These are phyloP conservation scores for Temnothorax unifasciatus DNA, from an alignment of 2,888 invertebrate species.

Conservation along the genomic window DNA sequence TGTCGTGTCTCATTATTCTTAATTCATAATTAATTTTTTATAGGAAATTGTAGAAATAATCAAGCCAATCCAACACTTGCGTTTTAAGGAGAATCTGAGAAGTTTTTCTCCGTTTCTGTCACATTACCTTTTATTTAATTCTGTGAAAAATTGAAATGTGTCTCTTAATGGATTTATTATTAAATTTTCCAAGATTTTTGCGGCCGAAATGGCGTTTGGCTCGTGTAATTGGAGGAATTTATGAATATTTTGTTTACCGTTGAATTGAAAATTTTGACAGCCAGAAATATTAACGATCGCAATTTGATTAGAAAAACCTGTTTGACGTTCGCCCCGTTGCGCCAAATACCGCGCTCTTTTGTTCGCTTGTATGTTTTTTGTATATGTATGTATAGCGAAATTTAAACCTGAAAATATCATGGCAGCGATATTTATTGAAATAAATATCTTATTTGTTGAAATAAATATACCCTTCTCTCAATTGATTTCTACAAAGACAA, in stretches of 20 bases:
- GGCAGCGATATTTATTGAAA: background rate
- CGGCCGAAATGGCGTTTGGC: background rate
- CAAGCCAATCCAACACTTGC: background rate
- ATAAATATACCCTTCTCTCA: background rate
- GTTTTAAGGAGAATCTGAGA: background rate
- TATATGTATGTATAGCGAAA: background rate
- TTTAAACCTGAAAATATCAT: background rate
- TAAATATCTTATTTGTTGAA: too few species aligned
- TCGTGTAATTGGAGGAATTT: background rate
- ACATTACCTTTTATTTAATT: background rate
- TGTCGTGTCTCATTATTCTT: background rate
- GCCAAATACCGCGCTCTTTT: constrained; percentile 23
- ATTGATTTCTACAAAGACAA: background rate
- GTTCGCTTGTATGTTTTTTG: background rate
- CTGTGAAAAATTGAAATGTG: background rate
- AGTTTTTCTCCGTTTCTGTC: background rate
- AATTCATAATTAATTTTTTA: background rate
- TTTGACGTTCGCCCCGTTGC: constrained; percentile 12
- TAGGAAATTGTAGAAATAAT: too few species aligned
- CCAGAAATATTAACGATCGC: background rate
- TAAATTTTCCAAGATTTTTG: constrained; percentile 9
- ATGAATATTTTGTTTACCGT: background rate
- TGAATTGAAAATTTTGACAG: constrained; percentile 30
- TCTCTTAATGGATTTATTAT: constrained; percentile 9
- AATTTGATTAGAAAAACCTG: constrained; percentile 6